Evolutionary conservation across 2,797 vertebrate genomes (phyloP).

Genomic region (Alca torda): DNA sequence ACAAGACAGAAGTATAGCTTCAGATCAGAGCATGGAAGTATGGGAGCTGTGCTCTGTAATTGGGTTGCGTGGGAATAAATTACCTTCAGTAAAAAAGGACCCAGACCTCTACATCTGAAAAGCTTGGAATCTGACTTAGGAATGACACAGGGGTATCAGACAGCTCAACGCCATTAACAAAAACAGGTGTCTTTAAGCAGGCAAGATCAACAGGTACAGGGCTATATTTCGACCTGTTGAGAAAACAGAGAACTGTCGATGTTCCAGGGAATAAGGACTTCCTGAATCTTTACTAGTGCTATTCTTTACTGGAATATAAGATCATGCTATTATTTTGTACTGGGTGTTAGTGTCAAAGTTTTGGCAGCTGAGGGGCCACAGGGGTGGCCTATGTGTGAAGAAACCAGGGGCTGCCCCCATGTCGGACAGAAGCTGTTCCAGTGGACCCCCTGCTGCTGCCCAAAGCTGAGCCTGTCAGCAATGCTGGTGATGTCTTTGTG

Average conservation of each 20-base stretch:
- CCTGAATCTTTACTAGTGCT: accelerated
- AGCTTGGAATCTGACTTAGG: neutral
- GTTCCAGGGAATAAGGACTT: neutral
- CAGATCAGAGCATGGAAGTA: neutral
- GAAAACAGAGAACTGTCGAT: neutral
- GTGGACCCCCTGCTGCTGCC: neutral
- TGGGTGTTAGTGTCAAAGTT: accelerated
- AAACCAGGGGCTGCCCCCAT: neutral
- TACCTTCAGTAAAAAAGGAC: neutral
- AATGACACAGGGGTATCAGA: neutral
- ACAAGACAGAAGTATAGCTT: neutral
- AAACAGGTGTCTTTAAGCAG: neutral
- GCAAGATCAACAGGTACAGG: neutral
- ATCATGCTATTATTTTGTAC: neutral
- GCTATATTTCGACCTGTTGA: neutral
- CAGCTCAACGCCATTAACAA: neutral
- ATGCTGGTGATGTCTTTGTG: too few species aligned
- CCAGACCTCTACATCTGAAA: neutral
- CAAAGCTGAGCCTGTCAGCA: neutral
- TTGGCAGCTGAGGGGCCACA: neutral
- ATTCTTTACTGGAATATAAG: neutral
- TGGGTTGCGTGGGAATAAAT: neutral
- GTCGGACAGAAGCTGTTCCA: neutral
- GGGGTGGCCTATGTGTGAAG: neutral
- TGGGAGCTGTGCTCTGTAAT: neutral